Conservation (phyloP, 1,140 invertebrate species). For the Leptonema lineaticorne region DNA sequence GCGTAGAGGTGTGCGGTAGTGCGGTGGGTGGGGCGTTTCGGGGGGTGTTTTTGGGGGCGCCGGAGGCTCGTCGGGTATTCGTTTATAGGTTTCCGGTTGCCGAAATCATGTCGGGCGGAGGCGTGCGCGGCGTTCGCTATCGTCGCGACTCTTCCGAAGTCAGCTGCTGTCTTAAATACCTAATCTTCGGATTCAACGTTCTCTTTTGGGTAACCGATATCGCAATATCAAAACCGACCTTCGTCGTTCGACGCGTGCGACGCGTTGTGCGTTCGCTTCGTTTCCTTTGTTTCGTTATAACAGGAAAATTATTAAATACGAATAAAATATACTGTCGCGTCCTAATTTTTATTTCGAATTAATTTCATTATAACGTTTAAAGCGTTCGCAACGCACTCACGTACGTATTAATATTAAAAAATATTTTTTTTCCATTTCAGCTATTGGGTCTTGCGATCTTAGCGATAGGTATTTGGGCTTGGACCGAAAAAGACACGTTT, state of each 20-base stretch:
- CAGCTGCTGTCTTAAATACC: slow-evolving; percentile 95
- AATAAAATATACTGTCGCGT: too few species aligned
- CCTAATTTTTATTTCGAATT: too few species aligned
- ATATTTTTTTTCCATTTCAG: slow-evolving; percentile 59
- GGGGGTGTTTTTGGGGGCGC: background rate
- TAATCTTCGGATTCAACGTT: slow-evolving; percentile 96
- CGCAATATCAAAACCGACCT: too few species aligned
- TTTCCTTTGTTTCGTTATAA: too few species aligned
- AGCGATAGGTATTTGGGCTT: slow-evolving; percentile 93
- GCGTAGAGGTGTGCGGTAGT: background rate
- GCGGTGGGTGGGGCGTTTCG: background rate
- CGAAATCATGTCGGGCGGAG: slow-evolving; percentile 9
- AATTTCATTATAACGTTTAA: too few species aligned
- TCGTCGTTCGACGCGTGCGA: too few species aligned
- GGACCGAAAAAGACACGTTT: slow-evolving; percentile 96
- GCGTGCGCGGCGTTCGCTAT: slow-evolving; percentile 49
- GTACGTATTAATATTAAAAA: too few species aligned
- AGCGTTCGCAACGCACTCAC: too few species aligned
- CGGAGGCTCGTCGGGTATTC: background rate
- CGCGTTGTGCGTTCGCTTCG: too few species aligned
- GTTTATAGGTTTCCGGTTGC: too few species aligned
- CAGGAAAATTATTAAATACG: too few species aligned
- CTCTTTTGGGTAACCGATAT: slow-evolving; percentile 97
- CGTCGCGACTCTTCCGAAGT: slow-evolving; percentile 89
- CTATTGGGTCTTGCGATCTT: slow-evolving; percentile 81